Base-by-base conservation (phyloP, 2,113 vertebrate species). In the Pao palembangensis region DNA sequence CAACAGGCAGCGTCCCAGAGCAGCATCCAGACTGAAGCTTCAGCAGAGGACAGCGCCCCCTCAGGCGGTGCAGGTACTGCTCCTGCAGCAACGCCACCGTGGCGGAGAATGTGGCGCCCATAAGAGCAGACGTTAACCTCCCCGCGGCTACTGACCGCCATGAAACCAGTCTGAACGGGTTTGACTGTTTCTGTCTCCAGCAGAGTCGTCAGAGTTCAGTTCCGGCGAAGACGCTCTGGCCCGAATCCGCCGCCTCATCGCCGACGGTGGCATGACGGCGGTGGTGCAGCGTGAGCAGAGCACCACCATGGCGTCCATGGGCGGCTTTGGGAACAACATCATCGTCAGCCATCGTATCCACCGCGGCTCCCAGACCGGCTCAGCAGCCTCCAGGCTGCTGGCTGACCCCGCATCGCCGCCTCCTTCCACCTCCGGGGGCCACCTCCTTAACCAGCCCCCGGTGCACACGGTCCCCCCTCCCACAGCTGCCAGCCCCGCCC, bases 221-320 rank as follows among this genome's bases (percentile, higher is more conserved):
- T 63, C 87, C 0, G 91, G 95, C 0, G 97, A 99, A 48, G 94
- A 98, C 18, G 95, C 96, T 14, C 90, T 99, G 78, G 94, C 94
- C 0, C 90, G 96, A 16, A 97, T 99, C 87, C 96, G 96, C 31
- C 91, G 97, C 47, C 91, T 99, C 66, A 98, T 99, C 71, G 95
- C 97, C 0, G 96, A 98, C 70, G 96, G 97, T 0, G 96, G 97
- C 7, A 99, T 99, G 97, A 98, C 97, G 0, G 97, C 97, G 0
- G 97, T 99, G 86, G 97, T 99, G 8, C 96, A 98, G 86, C 89
- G 97, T 48, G 97, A 98, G 83, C 97, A 96, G 91, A 98, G 96
- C 89, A 99, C 97, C 83, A 99, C 97, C 69, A 98, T 95, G 94
- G 97, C 97, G 0, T 98, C 96, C 55, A 99, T 99, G 97, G 97